Evolutionary conservation across 2,797 vertebrate genomes (phyloP).

Genomic region (Melanotaenia maccullochi): DNA sequence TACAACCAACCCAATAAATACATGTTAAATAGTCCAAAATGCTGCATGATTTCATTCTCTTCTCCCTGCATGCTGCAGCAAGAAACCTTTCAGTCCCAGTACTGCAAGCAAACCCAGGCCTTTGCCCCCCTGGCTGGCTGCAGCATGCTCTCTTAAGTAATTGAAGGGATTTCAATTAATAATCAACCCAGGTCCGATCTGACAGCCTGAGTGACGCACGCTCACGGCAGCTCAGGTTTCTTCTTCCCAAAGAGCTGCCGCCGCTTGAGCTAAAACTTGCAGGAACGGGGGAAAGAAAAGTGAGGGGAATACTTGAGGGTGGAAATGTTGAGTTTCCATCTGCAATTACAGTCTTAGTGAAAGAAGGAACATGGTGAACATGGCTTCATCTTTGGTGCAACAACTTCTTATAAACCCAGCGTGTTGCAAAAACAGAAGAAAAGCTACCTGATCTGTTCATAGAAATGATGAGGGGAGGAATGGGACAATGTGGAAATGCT

Average conservation of each 20-base stretch:
- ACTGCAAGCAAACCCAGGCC: slow-evolving; percentile 26
- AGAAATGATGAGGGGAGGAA: background rate
- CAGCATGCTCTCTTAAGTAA: slow-evolving; percentile 49
- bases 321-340: slow-evolving; percentile 9
- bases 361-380: background rate
- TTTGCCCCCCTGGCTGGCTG: slow-evolving; percentile 34
- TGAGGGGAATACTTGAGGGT: background rate
- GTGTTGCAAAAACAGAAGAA: background rate
- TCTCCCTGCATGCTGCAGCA: background rate
- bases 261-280: slow-evolving; percentile 8
- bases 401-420: slow-evolving; percentile 10
- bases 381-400: background rate
- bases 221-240: slow-evolving; percentile 38
- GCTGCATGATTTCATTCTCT: background rate
- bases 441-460: background rate
- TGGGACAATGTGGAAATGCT: background rate
- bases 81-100: background rate
- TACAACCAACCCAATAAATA: slow-evolving; percentile 9
- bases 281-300: slow-evolving; percentile 11
- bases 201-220: slow-evolving; percentile 17
- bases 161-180: slow-evolving; percentile 68
- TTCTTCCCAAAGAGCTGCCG: background rate
- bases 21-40: background rate
- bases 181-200: slow-evolving; percentile 58
- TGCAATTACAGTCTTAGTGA: background rate